Base-by-base conservation (phyloP, 2,888 invertebrate genomes). In the Tinea semifulvella region DNA sequence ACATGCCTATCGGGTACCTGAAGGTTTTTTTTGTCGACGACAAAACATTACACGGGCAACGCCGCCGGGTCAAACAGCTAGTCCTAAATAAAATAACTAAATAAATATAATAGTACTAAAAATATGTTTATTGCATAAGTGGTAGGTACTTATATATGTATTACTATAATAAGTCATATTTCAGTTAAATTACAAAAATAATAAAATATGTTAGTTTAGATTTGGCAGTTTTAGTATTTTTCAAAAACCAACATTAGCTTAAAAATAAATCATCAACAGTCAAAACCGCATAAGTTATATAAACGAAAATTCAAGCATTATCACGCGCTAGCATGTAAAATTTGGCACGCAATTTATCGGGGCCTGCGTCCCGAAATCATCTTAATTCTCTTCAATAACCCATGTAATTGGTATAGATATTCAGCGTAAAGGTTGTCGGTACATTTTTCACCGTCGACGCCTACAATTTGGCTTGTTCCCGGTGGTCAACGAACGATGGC, bases 391-490 rank as follows among this genome's bases (percentile, higher is more conserved):
- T 7, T 31, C 31, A 31, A 31, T 31, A 31, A 13, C 31, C 31
- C 31, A 18, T 40, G 40, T 20, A 40, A 40, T 40, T 40, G 22
- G 22, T 40, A 22, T 40, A 40, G 40, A 40, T 40, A 40, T 40
- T 20, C 22, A 4, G 11, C 20, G 17, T 22, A 22, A 40, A 40
- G 13, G 40, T 40, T 22, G 22, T 22, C 40, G 38, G 38, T 20
- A 13, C 8, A 40, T 40, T 40, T 40, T 40, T 40, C 40, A 40
- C 11, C 22, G 22, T 14, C 40, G n/a, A 40, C 40, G 40, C 40
- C 40, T 40, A 40, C 40, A 40, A 22, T 40, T 40, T 40, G 40
- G 40, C 17, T n/a, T 19, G 31, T 31, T 31, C 31, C 31, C 31
- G 14, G 14, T 31, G 31, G 14, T 31, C 6, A 31, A 31, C 11